Percentiles rank a stretch among this genome's conserved stretches.
Conservation (phyloP, 1,140 invertebrate species). For the Tetragnatha versicolor region DNA sequence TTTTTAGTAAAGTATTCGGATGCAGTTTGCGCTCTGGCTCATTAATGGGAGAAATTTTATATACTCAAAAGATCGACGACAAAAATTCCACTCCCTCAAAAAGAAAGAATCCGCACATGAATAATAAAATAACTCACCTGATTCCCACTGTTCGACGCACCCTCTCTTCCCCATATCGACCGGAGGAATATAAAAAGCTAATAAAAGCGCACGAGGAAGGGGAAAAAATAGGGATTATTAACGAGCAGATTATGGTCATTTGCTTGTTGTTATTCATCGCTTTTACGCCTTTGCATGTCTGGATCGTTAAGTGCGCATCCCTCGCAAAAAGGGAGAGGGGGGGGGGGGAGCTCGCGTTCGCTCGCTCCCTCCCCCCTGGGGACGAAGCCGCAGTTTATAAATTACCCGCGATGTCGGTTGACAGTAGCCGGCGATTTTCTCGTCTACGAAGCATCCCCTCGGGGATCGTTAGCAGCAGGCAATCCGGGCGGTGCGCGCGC, state of each 20-base stretch:
- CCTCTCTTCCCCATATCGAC: background rate
- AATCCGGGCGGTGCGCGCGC: conserved; percentile 45
- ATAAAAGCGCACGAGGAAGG: conserved; percentile 34
- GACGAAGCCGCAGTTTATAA: conserved; percentile 54
- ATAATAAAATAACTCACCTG: conserved; percentile 51
- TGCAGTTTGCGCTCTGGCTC: too few relatives aligned
- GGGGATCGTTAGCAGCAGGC: conserved; percentile 53
- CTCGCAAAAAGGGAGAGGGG: conserved; percentile 2
- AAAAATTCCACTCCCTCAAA: background rate
- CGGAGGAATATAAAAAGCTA: conserved; percentile 49
- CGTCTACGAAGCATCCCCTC: conserved; percentile 44
- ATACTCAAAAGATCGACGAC: conserved; percentile 13
- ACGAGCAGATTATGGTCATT: conserved; percentile 55
- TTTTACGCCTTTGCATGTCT: conserved; percentile 35
- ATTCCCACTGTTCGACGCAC: background rate
- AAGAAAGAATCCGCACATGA: background rate
- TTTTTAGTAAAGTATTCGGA: too few relatives aligned
- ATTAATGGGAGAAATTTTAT: conserved; percentile 52
- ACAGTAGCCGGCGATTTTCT: conserved; percentile 50
- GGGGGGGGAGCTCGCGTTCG: conserved; percentile 1
- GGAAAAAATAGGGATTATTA: conserved; percentile 54
- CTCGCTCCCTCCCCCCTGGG: conserved; percentile 16
- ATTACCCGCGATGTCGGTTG: conserved; percentile 55
- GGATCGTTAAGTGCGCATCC: background rate
- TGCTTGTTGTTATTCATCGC: conserved; percentile 55